Evolutionary conservation across 2,888 invertebrate species (phyloP), one percentile per base, ranked within the genome.

Genomic region (Hedya salicella): DNA sequence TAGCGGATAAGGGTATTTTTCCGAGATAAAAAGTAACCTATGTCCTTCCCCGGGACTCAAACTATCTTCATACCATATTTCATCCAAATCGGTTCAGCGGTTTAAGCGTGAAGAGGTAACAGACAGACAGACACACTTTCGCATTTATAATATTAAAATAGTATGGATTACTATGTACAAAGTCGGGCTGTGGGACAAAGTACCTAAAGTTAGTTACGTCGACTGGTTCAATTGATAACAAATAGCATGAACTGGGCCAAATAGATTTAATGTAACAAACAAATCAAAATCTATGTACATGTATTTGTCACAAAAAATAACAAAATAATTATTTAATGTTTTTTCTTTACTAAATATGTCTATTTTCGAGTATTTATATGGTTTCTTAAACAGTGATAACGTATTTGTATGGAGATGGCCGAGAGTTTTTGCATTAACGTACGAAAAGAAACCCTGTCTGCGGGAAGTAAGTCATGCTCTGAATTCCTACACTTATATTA

Each of bases 321-420:
- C 46, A 62, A 39, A n/a, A 66, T 61, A 66, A 71, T 75, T 78
- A 78, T 79, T 84, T 77, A 76, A 83, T 84, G 79, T 76, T 81
- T 87, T 86, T 85, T 83, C 80, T 71, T 71, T 83, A 25, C 25
- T 25, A 25, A 83, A 85, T 84, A 91, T 91, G 91, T 75, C 80
- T 80, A 71, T 85, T 86, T 86, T 88, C 77, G 87, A 88, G 68
- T 76, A 82, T 81, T 75, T 89, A 78, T 83, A 81, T 73, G 76
- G 73, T 71, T 76, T 73, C 65, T 70, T 71, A 69, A 80, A 77
- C 71, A 70, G 70, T 66, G 71, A 76, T 48, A 68, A 67, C 64
- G 62, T 77, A 64, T 62, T 71, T 57, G 68, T 71, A 59, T 78
- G 75, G 75, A 70, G 73, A 65, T 70, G 60, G 69, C 63, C 73